Evolutionary conservation across 2,888 invertebrate species (phyloP).

Genomic region (Eucera pruinosa): DNA sequence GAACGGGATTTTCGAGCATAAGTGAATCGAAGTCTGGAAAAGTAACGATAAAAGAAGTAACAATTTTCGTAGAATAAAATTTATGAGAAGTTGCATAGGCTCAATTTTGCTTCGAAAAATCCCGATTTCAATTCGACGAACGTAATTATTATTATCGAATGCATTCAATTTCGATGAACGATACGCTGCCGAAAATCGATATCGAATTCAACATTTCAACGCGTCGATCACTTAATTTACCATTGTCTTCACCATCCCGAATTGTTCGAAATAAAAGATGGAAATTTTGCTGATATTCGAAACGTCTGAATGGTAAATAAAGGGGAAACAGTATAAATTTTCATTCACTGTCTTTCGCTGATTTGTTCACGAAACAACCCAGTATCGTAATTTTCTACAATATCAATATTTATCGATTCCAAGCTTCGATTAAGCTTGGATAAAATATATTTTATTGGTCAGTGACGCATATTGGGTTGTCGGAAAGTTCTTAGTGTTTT

Average conservation of each 20-base stretch:
- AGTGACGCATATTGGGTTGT: too few species aligned
- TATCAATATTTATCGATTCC: too few species aligned
- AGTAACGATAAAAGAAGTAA: too few species aligned
- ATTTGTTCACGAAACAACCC: slow-evolving; percentile 28
- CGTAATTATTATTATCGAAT: slow-evolving; percentile 15
- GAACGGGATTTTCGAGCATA: slow-evolving; percentile 34
- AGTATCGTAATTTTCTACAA: too few species aligned
- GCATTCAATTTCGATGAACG: slow-evolving; percentile 5
- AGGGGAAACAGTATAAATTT: slow-evolving; percentile 56
- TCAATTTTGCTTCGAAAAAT: slow-evolving; percentile 28
- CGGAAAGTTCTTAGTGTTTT: too few species aligned
- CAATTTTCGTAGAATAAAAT: too few species aligned
- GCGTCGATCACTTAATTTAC: slow-evolving; percentile 14
- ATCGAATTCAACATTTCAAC: slow-evolving; percentile 17
- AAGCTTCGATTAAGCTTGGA: neutral
- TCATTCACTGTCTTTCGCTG: slow-evolving; percentile 36
- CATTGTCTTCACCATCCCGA: slow-evolving; percentile 34
- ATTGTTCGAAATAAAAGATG: slow-evolving; percentile 38
- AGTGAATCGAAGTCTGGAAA: slow-evolving; percentile 9
- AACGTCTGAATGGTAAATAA: slow-evolving; percentile 50
- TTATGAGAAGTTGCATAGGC: too few species aligned
- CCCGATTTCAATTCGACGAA: slow-evolving; percentile 25
- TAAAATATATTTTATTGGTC: too few species aligned
- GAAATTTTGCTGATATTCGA: slow-evolving; percentile 42
- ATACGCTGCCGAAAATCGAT: slow-evolving; percentile 10